Base-by-base conservation (phyloP, 2,888 invertebrate genomes). In the Thumatha senex region DNA sequence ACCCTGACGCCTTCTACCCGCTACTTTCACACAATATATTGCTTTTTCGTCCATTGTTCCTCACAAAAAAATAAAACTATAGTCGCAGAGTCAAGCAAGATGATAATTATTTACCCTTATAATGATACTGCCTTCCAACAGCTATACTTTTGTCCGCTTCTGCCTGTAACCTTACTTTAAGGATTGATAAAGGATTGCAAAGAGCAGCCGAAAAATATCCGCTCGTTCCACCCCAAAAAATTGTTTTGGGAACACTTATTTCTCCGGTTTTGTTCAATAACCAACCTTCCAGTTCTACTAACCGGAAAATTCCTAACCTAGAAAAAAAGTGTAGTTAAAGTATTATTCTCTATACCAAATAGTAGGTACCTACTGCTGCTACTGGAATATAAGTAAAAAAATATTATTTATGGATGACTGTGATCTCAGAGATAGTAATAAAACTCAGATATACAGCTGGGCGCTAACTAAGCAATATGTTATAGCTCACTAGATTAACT, bases 121-220 rank as follows among this genome's bases (percentile, higher is more conserved):
- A 96, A 7, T 92, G 81, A 82, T 97, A 96, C 75, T 98, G 98
- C 75, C 95, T 92, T 0, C 97, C 98, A 0, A 98, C 97, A 18
- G 97, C 97, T 65, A 97, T 96, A 44, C 93, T 92, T 9, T 93
- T 92, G 42, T 93, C 93, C 7, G 96, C 93, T 60, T 94, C 92
- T 0, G 97, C 93, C 78, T 98, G 97, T 48, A 97, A 92, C 58
- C 90, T 81, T 1, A 96, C 97, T 89, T 98, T 98, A 9, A 98
- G 90, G 77, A 97, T 92, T 56, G 95, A 96, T 33, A 96, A 92
- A 0, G 97, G 97, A 76, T 96, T 96, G 13, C 94, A 95, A 14
- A 94, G 79, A 39, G 93, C 84, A 0, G 96, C 95, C 4, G 96
- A 95, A 49, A 94, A 64, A 14, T 93, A 88, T 0, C 96, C 96